phyloP scores from a whole-genome alignment of 2,797 vertebrate species.

The Sarcophilus harrisii region DNA sequence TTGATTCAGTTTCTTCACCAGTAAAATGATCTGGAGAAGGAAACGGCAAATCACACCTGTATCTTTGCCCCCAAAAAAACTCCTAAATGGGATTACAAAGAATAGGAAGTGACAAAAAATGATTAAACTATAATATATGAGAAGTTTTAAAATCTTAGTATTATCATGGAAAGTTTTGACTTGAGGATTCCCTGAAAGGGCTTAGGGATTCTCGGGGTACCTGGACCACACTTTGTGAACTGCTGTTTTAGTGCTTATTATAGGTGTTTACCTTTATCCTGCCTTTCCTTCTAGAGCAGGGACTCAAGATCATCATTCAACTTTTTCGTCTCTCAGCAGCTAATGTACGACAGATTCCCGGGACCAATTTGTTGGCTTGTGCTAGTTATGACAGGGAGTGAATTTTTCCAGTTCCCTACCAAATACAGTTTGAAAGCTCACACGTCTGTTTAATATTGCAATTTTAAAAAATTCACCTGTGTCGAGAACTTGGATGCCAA shows the following conservation, averaged over 20 bases:
- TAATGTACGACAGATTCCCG: background rate
- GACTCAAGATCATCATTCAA: background rate
- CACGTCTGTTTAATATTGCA: background rate
- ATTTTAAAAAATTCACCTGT: slow-evolving; percentile 85
- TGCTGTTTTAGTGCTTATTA: background rate
- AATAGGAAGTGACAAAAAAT: background rate
- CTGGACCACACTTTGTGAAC: background rate
- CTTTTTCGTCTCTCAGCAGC: background rate
- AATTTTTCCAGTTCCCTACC: background rate
- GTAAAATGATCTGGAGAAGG: background rate
- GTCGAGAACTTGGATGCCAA: slow-evolving; percentile 90
- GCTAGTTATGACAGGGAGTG: background rate
- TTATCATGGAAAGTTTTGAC: background rate
- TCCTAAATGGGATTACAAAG: background rate
- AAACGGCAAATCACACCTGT: background rate
- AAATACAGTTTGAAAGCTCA: background rate
- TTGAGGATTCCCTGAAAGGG: background rate
- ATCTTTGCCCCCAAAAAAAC: background rate
- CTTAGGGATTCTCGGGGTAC: background rate
- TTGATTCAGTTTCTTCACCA: background rate
- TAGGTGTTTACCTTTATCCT: background rate
- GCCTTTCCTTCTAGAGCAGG: background rate
- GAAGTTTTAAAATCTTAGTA: background rate
- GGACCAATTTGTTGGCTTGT: background rate
- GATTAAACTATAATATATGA: background rate